Base-by-base conservation (phyloP, 2,797 vertebrate genomes). In the Taeniopygia guttata region DNA sequence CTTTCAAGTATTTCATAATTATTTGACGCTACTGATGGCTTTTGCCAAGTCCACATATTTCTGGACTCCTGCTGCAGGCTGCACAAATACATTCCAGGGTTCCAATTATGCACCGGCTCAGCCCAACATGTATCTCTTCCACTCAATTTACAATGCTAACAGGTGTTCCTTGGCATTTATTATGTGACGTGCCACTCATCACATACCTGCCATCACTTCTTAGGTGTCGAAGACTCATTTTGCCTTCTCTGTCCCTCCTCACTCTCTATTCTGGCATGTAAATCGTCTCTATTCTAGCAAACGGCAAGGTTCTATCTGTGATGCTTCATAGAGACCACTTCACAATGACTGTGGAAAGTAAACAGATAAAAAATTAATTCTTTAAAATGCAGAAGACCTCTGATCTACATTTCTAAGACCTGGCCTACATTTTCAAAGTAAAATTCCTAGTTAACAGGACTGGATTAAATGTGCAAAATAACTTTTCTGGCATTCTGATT, bases 1-100 rank as follows among this genome's bases (percentile, higher is more conserved):
- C 79, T 97, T 97, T 97, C 93, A 95, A 95, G 89, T 95, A 90
- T 96, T 95, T 94, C 84, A 78, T 90, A 96, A 96, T 95, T 94
- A 97, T 85, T 83, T 90, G 83, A 88, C 34, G 12, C 60, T 91
- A 66, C 84, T 93, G 92, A 74, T 45, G 77, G 74, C 40, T 91
- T 82, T 72, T 96, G 94, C 92, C 96, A 95, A 94, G 62, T 93
- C 72, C 86, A 84, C 92, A 22, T 95, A 90, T 95, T 96, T 96
- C 92, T 36, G 29, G 78, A 69, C 7, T 22, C 78, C 78, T 85
- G 76, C 73, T 89, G 75, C 34, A 87, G 38, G 74, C 72, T 75
- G n/a, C 69, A 59, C 70, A 96, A 96, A 95, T 83, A 93, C 77
- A 48, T 91, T 84, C 70, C 87, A 73, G 40, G 60, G 45, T 81